Conservation (phyloP, 2,888 invertebrate genomes). For the Hydriomena furcata region DNA sequence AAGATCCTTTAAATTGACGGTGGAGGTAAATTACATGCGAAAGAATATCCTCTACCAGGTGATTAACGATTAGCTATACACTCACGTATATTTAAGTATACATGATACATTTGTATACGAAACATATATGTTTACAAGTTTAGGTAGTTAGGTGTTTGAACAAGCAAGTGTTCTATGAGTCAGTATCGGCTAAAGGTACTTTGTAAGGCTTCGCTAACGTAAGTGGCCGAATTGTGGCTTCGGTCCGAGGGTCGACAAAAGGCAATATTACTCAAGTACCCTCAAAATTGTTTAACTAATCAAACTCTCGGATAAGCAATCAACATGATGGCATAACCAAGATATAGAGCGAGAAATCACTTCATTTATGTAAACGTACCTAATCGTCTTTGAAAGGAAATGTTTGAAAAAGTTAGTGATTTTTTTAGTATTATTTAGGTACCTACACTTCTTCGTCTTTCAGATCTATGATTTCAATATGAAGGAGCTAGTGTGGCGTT, state of each 20-base stretch:
- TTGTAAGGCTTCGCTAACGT: constrained; percentile 69
- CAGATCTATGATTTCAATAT: too few relatives aligned
- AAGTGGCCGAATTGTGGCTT: constrained; percentile 74
- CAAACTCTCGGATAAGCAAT: constrained; percentile 21
- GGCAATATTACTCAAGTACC: constrained; percentile 27
- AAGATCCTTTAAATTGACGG: too few relatives aligned
- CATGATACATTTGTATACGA: too few relatives aligned
- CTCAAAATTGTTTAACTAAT: constrained; percentile 26
- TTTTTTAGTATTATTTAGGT: too few relatives aligned
- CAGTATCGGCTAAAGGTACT: constrained; percentile 55
- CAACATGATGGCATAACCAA: constrained; percentile 18
- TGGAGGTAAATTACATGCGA: too few relatives aligned
- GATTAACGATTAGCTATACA: too few relatives aligned
- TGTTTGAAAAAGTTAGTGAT: not conserved
- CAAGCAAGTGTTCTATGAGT: constrained; percentile 38
- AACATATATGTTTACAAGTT: not conserved
- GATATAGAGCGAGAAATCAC: constrained; percentile 10
- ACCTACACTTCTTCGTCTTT: too few relatives aligned
- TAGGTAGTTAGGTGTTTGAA: not conserved
- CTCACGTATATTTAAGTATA: too few relatives aligned
- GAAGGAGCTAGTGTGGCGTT: too few relatives aligned
- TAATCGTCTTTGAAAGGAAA: not conserved
- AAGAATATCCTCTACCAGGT: too few relatives aligned
- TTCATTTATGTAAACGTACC: not conserved
- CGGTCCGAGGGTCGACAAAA: constrained; percentile 50